Conservation (phyloP, 2,113 vertebrate genomes). For the Henicopernis longicauda region DNA sequence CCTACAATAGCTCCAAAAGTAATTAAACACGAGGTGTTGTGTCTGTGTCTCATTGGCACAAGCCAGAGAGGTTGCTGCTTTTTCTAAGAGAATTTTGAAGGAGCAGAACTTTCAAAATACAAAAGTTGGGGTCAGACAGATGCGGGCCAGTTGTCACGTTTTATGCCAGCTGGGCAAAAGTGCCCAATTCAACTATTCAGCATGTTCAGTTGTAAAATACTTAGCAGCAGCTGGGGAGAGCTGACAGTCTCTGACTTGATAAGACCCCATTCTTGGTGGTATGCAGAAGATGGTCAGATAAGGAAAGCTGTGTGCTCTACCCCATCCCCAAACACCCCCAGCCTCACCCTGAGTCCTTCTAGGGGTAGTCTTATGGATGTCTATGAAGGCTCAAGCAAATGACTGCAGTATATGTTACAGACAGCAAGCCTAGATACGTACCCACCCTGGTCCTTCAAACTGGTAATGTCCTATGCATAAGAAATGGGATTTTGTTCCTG, state of each 20-base stretch:
- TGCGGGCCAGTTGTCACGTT: rapidly evolving
- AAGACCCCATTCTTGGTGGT: neutral
- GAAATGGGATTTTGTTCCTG: neutral
- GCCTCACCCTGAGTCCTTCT: neutral
- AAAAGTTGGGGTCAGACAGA: neutral
- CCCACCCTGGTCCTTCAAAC: neutral
- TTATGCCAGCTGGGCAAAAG: neutral
- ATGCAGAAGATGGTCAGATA: neutral
- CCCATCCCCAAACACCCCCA: neutral
- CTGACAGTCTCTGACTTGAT: neutral
- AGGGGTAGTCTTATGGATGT: neutral
- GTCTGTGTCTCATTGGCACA: neutral
- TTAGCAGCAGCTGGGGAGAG: neutral
- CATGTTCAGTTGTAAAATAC: neutral
- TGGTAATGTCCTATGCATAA: neutral
- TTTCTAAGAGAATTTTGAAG: neutral
- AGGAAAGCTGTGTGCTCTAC: neutral
- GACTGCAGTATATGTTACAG: neutral
- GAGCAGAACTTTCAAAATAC: neutral
- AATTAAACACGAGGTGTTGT: neutral
- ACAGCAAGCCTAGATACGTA: neutral
- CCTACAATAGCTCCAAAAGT: neutral
- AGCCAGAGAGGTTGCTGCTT: neutral
- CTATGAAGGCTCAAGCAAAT: neutral
- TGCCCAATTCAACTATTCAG: neutral